Conservation (phyloP, 2,113 vertebrate genomes). For the Sander lucioperca region DNA sequence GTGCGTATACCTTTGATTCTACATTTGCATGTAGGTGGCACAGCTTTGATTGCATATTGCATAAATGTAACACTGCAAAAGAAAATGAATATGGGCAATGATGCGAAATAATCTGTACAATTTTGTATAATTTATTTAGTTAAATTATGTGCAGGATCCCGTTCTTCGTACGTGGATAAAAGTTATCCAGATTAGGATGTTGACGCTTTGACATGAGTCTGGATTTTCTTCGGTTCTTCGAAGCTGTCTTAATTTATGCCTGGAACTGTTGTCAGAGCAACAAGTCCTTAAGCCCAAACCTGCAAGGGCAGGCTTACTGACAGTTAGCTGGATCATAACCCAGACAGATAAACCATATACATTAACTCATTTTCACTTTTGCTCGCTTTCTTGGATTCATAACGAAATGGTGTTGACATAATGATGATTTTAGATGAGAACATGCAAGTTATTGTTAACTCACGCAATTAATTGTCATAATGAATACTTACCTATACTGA, state of each 20-base stretch:
- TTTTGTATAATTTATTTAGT: background rate
- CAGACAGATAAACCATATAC: no score
- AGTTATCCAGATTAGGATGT: background rate
- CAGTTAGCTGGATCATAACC: no score
- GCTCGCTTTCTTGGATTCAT: no score
- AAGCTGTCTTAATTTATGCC: background rate
- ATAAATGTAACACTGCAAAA: background rate
- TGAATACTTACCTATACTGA: no score
- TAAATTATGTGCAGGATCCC: slow-evolving; percentile 1
- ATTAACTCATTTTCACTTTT: no score
- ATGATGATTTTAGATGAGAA: no score
- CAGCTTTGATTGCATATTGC: slow-evolving; percentile 26
- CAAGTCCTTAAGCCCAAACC: background rate
- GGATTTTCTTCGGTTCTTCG: background rate
- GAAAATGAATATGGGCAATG: slow-evolving; percentile 4
- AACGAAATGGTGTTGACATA: no score
- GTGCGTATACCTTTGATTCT: slow-evolving; percentile 51
- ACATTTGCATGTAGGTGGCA: slow-evolving; percentile 43
- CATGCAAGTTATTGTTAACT: no score
- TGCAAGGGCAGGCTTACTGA: no score
- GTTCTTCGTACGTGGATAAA: no score
- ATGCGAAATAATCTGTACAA: slow-evolving; percentile 26
- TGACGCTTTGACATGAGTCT: background rate
- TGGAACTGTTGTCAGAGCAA: background rate
- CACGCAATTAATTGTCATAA: no score